These are phyloP conservation scores for Cirrhinus molitorella DNA, from an alignment of 2,797 vertebrate species.

Conservation along the genomic window DNA sequence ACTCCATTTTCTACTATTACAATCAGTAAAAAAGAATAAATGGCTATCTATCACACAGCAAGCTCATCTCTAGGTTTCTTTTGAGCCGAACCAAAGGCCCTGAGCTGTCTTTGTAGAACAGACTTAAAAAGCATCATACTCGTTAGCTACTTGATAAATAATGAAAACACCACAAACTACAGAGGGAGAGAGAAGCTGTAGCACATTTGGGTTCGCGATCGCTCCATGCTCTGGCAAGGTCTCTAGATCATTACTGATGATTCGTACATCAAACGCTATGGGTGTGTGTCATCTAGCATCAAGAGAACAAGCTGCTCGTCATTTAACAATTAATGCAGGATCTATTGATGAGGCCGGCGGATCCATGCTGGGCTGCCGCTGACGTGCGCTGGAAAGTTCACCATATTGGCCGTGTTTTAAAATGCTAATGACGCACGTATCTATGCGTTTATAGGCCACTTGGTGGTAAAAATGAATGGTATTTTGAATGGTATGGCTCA, in stretches of 20 bases:
- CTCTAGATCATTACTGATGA: conserved; percentile 44
- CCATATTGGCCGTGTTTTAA: conserved; percentile 1
- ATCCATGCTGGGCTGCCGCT: conserved; percentile 1
- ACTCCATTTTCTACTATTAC: conserved; percentile 6
- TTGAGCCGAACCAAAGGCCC: conserved; percentile 52
- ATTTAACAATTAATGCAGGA: conserved; percentile 37
- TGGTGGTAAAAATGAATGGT: too few relatives aligned
- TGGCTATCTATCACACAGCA: background rate
- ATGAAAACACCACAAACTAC: conserved; percentile 65
- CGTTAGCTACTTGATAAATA: conserved; percentile 68
- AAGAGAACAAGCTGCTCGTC: conserved; percentile 23
- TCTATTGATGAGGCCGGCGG: conserved; percentile 31
- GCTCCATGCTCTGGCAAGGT: conserved; percentile 14
- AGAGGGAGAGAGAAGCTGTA: conserved; percentile 44
- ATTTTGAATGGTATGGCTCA: conserved; percentile 1
- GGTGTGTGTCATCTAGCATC: conserved; percentile 28
- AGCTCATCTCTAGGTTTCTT: conserved; percentile 56
- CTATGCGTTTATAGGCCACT: background rate
- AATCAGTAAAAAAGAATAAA: conserved; percentile 8
- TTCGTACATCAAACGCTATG: conserved; percentile 36
- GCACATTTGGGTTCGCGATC: conserved; percentile 32
- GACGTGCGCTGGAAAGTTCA: conserved; percentile 16
- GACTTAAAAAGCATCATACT: conserved; percentile 59
- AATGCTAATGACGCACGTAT: conserved; percentile 8
- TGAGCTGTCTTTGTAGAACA: conserved; percentile 48